phyloP scores from a whole-genome alignment of 2,797 vertebrate genomes.

The Vespertilio murinus region DNA sequence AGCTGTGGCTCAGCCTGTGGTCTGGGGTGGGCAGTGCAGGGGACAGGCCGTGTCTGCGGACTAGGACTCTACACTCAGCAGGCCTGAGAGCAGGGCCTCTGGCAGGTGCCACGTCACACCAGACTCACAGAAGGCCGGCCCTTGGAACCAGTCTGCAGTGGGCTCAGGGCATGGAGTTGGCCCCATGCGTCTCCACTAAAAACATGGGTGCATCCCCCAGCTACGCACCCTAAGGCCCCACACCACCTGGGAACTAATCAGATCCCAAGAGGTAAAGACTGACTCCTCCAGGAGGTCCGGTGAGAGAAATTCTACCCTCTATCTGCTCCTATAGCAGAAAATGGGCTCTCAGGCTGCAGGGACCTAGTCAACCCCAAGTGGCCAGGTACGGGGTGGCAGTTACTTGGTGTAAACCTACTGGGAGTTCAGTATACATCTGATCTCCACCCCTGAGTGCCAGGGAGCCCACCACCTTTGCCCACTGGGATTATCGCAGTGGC shows the following conservation, averaged over 20 bases:
- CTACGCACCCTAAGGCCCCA: too few species aligned
- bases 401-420: background rate
- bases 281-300: background rate
- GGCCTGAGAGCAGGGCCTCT: background rate
- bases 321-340: background rate
- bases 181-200: background rate
- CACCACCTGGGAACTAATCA: background rate
- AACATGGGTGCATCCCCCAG: background rate
- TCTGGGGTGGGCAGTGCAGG: too few species aligned
- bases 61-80: background rate
- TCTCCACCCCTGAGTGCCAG: too few species aligned
- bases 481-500: rapidly evolving
- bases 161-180: too few species aligned
- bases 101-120: background rate
- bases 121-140: background rate
- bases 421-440: rapidly evolving
- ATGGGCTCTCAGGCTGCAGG: background rate
- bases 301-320: background rate
- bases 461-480: rapidly evolving
- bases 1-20: rapidly evolving
- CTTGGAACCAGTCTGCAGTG: background rate
- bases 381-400: background rate
- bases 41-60: rapidly evolving
- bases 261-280: background rate
- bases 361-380: background rate